A percentile compares a stretch with the other conserved stretches of the same genome.
phyloP scores from a whole-genome alignment of 2,888 invertebrate species.

The Lypha dubia region DNA sequence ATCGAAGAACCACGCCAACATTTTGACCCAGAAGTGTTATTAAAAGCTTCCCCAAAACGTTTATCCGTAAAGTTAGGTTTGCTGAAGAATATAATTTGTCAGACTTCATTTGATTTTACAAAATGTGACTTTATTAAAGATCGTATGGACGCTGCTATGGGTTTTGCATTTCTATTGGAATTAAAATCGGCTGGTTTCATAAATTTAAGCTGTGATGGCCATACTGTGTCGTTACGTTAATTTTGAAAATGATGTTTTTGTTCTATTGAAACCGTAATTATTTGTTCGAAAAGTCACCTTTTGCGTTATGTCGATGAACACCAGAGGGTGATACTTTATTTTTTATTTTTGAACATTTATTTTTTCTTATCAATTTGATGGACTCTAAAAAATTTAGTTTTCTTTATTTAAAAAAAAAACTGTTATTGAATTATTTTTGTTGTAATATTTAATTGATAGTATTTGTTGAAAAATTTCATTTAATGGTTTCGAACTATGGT shows the following conservation, averaged over 20 bases:
- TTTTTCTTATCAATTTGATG: too few relatives aligned
- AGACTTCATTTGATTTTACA: conserved; percentile 74
- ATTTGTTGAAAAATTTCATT: too few relatives aligned
- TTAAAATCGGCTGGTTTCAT: conserved; percentile 75
- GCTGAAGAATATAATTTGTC: conserved; percentile 74
- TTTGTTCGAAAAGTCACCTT: too few relatives aligned
- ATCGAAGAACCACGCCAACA: conserved; percentile 6
- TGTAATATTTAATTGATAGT: too few relatives aligned
- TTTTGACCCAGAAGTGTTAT: conserved; percentile 61
- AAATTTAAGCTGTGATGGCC: conserved; percentile 72
- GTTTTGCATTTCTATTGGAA: conserved; percentile 75
- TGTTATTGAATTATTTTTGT: too few relatives aligned
- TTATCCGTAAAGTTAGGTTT: conserved; percentile 72
- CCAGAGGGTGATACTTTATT: too few relatives aligned
- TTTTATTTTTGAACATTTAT: too few relatives aligned
- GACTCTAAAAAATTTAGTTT: too few relatives aligned
- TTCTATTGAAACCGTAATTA: not conserved
- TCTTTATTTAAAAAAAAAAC: too few relatives aligned
- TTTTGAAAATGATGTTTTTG: not conserved
- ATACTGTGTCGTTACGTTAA: conserved; percentile 64
- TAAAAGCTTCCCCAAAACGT: conserved; percentile 63
- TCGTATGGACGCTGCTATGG: conserved; percentile 74
- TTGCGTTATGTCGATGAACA: too few relatives aligned
- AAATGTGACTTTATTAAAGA: conserved; percentile 70
- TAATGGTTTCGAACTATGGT: too few relatives aligned